A percentile compares a stretch with the other conserved stretches of the same genome.
Evolutionary conservation across 2,888 invertebrate genomes (phyloP).

Genomic region (Troides oblongomaculatus): DNA sequence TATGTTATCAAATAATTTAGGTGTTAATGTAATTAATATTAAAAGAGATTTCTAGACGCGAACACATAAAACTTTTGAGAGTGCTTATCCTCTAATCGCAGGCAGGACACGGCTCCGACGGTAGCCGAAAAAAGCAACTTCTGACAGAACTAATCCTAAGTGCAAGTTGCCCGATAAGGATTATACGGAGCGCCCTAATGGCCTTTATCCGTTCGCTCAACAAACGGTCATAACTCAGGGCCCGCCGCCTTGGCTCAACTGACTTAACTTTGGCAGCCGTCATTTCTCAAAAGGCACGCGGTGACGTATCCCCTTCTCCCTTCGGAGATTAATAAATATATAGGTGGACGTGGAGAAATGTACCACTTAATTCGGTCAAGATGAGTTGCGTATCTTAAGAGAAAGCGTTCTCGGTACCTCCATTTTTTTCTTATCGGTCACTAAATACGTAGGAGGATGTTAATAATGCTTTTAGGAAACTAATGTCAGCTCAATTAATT

Average conservation of each 20-base stretch:
- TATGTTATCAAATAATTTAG: background rate
- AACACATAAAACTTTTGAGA: constrained; percentile 25
- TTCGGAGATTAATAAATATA: constrained; percentile 74
- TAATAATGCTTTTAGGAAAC: background rate
- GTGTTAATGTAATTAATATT: constrained; percentile 12
- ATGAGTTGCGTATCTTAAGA: constrained; percentile 66
- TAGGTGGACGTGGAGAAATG: constrained; percentile 77
- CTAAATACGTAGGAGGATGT: constrained; percentile 2
- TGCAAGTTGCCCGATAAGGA: constrained; percentile 79
- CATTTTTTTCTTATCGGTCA: constrained; percentile 15
- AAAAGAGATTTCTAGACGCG: constrained; percentile 18
- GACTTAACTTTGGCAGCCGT: constrained; percentile 80
- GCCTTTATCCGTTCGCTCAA: constrained; percentile 76
- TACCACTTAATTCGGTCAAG: constrained; percentile 70
- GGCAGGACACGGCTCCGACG: constrained; percentile 64
- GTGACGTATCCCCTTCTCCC: constrained; percentile 61
- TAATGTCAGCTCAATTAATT: background rate
- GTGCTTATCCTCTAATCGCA: constrained; percentile 68
- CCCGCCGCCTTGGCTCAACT: constrained; percentile 73
- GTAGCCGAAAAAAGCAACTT: constrained; percentile 75
- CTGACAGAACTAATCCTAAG: constrained; percentile 79
- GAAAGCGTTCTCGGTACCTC: constrained; percentile 37
- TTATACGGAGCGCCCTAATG: constrained; percentile 74
- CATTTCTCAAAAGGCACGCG: constrained; percentile 79
- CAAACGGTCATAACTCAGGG: constrained; percentile 77